Base-by-base conservation (phyloP, 30 jellyfish, hydroid and myxozoan species). In the Chironex yamaguchii region DNA sequence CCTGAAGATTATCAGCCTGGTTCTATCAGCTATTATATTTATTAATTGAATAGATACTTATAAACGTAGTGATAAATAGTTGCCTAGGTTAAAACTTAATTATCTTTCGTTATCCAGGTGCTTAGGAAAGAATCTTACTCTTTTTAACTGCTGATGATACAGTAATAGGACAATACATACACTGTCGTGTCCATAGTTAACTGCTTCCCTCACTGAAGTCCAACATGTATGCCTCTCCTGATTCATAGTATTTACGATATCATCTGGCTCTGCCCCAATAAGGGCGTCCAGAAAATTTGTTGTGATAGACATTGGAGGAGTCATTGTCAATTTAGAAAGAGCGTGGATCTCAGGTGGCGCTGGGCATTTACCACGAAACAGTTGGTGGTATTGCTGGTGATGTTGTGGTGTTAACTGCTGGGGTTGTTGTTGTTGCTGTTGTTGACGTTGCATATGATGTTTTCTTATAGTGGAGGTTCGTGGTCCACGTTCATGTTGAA, bases 401-500 rank as follows among this genome's bases (percentile, higher is more conserved):
- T 42, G 9, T 9, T 42, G 58, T 9, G 58, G 58, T 6, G 58
- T 17, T 17, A 42, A 42, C 85, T 71, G 89, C 26, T 42, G 74
- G 13, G 12, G 95, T 69, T 65, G 79, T 34, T 53, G 89, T 26
- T 0, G 42, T 20, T 34, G 24, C 63, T 27, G 82, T 32, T 17
- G 21, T 48, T 14, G 89, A 34, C 23, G 33, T 36, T 9, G 89
- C 23, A 70, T 72, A 1, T 85, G 89, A 26, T 68, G 97, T 48
- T 91, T 91, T 48, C 93, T 89, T 71, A 91, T 31, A 6, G 98
- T 91, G 11, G 98, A 85, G 34, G 79, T 85, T 21, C 98, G 58
- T 13, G 98, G 98, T 4, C 98, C 98, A 9, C 98, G 91, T 52
- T 91, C 98, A 50, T 91, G 98, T 67, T 91, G 98, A 17, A 91